phyloP scores from a whole-genome alignment of 2,797 vertebrate species.

The Trematocara caparti region DNA sequence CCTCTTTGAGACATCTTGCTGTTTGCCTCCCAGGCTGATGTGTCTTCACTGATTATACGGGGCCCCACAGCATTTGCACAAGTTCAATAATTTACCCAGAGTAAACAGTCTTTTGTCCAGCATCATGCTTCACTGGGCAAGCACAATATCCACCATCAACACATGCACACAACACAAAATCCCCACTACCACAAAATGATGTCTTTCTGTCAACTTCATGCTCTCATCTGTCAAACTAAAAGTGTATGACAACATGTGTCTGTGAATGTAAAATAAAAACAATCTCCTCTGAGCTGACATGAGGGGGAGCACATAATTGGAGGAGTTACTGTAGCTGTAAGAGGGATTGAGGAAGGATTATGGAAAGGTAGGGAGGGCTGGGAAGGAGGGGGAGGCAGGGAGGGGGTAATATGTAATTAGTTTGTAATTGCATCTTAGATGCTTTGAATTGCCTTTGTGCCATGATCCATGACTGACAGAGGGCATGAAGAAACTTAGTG shows the following conservation, averaged over 20 bases:
- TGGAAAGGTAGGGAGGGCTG: conserved; percentile 36
- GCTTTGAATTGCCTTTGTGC: conserved; percentile 25
- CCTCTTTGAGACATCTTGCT: neutral
- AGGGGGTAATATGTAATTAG: conserved; percentile 59
- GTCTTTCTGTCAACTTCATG: neutral
- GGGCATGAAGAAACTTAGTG: conserved; percentile 1
- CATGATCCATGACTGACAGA: conserved; percentile 29
- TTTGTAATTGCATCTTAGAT: conserved; percentile 51
- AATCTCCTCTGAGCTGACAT: neutral
- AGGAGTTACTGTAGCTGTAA: conserved; percentile 39
- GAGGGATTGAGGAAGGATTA: conserved; percentile 57
- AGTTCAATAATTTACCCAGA: conserved; percentile 52
- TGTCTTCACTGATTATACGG: conserved; percentile 19
- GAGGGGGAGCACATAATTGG: conserved; percentile 34
- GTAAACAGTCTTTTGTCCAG: conserved; percentile 44
- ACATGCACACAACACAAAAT: conserved; percentile 5
- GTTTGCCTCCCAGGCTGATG: neutral
- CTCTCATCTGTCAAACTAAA: conserved; percentile 11
- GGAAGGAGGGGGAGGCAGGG: conserved; percentile 21
- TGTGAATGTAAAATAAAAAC: neutral
- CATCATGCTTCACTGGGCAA: conserved; percentile 6
- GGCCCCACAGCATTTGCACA: conserved; percentile 28
- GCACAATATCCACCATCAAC: conserved; percentile 32
- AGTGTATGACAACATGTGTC: neutral
- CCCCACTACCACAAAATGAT: neutral